Evolutionary conservation across 2,797 vertebrate genomes (phyloP).

Genomic region (Enteromius thamalakanensis): DNA sequence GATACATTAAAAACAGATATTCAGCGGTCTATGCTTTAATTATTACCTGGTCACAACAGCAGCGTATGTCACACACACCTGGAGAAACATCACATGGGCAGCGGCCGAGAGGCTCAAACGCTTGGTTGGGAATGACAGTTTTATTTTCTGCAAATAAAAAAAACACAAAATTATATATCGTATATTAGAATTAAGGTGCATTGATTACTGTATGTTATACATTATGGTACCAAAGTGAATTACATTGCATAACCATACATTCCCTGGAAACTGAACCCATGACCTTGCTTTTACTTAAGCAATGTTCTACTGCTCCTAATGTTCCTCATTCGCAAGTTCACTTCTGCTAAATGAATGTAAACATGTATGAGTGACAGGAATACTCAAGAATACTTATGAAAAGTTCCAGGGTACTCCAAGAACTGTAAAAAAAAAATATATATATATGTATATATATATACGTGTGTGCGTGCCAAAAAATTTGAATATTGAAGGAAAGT

Average conservation of each 20-base stretch:
- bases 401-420: too few species aligned
- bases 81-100: slow-evolving; percentile 91
- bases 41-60: slow-evolving; percentile 92
- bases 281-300: background rate
- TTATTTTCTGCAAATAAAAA: slow-evolving; percentile 78
- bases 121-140: slow-evolving; percentile 86
- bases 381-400: background rate
- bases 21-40: background rate
- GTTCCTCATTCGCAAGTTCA: background rate
- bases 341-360: background rate
- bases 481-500: too few species aligned
- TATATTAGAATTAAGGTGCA: background rate
- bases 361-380: background rate
- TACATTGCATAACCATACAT: background rate
- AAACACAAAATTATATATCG: background rate
- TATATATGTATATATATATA: too few species aligned
- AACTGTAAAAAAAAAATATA: too few species aligned
- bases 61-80: slow-evolving; percentile 84
- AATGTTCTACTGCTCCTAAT: background rate
- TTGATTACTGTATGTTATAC: background rate
- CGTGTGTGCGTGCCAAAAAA: too few species aligned
- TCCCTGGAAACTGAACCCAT: background rate
- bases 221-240: background rate
- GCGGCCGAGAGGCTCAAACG: slow-evolving; percentile 86
- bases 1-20: background rate